Evolutionary conservation across 2,113 vertebrate species (phyloP), one percentile per base, ranked within the genome.

Genomic region (Xenopus borealis): DNA sequence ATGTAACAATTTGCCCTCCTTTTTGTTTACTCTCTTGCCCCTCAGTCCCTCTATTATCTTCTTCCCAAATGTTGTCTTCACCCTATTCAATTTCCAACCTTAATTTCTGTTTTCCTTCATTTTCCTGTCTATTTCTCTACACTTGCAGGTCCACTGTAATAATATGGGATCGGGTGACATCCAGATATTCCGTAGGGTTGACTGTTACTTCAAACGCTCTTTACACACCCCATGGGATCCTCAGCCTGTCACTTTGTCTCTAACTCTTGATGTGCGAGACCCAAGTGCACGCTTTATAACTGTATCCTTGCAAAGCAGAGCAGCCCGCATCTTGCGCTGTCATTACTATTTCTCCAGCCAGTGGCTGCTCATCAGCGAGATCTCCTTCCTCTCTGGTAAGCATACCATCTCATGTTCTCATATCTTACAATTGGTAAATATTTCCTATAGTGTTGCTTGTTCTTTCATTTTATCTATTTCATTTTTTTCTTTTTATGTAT

Each of bases 281-380:
- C 94, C 94, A 70, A 92, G 95, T 0, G 94, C 95, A 12, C 89
- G 92, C 11, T 83, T 78, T 16, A 83, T 97, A 80, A 85, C 88
- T 0, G 88, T 98, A 6, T 90, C 92, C 0, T 85, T 98, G 62
- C 86, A 87, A 0, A 85, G 88, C 2, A 91, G 80, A 0, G 73
- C 64, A 0, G 96, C 89, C 1, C 92, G 93, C 68, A 94, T 95
- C 79, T 82, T 98, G 52, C 89, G 91, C 80, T 98, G 96, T 78
- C 93, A 88, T 16, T 97, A 97, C 83, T 86, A 88, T 84, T 98
- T 98, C 12, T 81, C 91, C 0, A 90, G 93, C 40, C 86, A 83
- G 23, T 98, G 96, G 96, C 85, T 98, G 69, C 94, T 98, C 78
- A 92, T 98, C 91, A 98, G 96, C 0, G 96, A 98, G 85, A 88